Base-by-base conservation (phyloP, 2,797 vertebrate species). In the Falco peregrinus region DNA sequence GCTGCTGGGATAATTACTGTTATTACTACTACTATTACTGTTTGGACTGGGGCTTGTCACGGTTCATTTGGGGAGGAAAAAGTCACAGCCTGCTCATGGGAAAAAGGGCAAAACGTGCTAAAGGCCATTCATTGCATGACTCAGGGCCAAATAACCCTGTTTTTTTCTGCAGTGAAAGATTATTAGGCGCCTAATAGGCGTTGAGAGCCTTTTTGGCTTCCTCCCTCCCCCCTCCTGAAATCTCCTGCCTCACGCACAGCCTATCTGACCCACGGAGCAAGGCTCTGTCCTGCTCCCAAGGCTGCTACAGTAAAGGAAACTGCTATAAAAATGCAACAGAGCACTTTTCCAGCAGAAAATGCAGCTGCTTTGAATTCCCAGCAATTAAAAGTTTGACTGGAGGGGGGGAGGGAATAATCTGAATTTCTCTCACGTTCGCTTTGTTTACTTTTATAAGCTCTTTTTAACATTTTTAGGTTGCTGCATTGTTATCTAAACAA, bases 1-100 rank as follows among this genome's bases (percentile, higher is more conserved):
- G 84, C 92, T 96, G 90, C 90, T 87, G 60, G 84, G 89, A 93
- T 97, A 96, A 96, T 96, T 95, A 93, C 90, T 93, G 90, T 95
- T 95, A 93, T 96, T 96, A 94, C 81, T 90, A 35, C 88, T 83
- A 29, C 93, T 92, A 94, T 89, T 95, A 91, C 92, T 97, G 89
- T 94, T 95, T 94, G 92, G 90, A 83, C 89, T 90, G 90, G 86
- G 84, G 93, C 84, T 96, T 90, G 88, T 94, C 92, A 91, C 53
- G 75, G 81, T 91, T 95, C 93, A 85, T 95, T 83, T 90, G 48
- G 84, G 92, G 94, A 95, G 90, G 89, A 75, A 92, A 92, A 93
- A 96, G 92, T 85, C 96, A 81, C 78, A 80, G 93, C 90, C 93
- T 91, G 89, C 82, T 96, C 84, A 75, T 95, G 93, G 92, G 94